Base-by-base conservation (phyloP, 2,113 vertebrate species). In the Halichoerus grypus region DNA sequence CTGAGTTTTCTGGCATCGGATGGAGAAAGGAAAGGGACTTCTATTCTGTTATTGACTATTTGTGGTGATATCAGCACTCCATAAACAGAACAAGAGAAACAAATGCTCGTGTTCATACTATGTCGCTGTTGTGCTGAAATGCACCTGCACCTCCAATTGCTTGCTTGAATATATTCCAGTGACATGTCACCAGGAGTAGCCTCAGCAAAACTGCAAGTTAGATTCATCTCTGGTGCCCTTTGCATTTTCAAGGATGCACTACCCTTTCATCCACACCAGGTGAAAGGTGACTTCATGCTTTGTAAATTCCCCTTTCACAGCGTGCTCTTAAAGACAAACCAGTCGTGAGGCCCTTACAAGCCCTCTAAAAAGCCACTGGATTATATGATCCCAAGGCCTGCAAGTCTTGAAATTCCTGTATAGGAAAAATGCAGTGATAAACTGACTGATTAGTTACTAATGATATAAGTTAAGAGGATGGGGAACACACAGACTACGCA, bases 41-140 rank as follows among this genome's bases (percentile, higher is more conserved):
- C 13, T 71, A 79, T 67, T 83, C n/a, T 89, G 18, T 88, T 88
- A 92, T 65, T 91, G 94, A 46, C 19, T 39, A 79, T 31, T 85
- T 53, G 36, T 91, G 22, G 33, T 57, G 19, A 83, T 93, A 49
- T 67, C 46, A 76, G 65, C 26, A 49, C 14, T 85, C 63, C 74
- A 46, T 42, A 79, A 88, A 69, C 51, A 83, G 49, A 80, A 95
- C 39, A 16, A 76, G 11, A 80, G 21, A 82, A 95, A 42, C 24
- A 89, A 92, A 22, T 65, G n/a, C 0, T 83, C 89, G 55, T 65
- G 5, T 88, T 86, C 24, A 67, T 74, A 59, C 26, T 85, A 7
- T 46, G 26, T 87, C 59, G 42, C 26, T 28, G 57, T 84, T 95
- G 31, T 69, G 36, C 79, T 39, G n/a, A 94, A 87, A 97, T 31